Percentiles rank a stretch among this genome's conserved stretches.
Conservation (phyloP, 2,797 vertebrate species). For the Rallus crepitans region DNA sequence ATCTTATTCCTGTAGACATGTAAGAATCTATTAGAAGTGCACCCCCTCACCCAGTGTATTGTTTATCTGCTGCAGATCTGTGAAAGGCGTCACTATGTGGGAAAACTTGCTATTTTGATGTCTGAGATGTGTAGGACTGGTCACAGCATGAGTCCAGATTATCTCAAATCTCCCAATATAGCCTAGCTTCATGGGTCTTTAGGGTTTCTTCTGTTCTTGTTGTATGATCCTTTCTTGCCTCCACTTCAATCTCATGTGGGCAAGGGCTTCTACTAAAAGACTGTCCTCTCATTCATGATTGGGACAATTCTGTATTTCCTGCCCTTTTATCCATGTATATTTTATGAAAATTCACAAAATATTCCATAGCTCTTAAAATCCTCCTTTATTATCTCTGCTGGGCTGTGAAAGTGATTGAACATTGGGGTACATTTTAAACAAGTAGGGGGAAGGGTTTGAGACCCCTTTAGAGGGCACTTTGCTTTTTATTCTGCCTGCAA, state of each 20-base stretch:
- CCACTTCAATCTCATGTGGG: not conserved
- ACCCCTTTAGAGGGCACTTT: slow-evolving; percentile 47
- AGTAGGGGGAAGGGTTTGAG: slow-evolving; percentile 4
- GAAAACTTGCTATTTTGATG: not conserved
- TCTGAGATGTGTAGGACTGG: not conserved
- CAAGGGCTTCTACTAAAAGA: not conserved
- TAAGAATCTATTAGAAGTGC: not conserved
- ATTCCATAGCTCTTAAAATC: not conserved
- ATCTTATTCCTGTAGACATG: not conserved
- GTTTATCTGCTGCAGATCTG: not conserved
- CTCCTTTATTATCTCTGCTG: not conserved
- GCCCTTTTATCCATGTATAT: not conserved
- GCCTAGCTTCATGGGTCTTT: not conserved
- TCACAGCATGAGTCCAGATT: not conserved
- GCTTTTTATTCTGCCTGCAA: slow-evolving; percentile 58
- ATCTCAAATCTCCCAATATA: not conserved
- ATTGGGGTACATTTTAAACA: slow-evolving; percentile 21
- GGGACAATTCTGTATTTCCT: not conserved
- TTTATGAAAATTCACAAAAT: slow-evolving; percentile 33
- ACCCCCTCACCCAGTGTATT: fast-evolving
- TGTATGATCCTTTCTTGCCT: not conserved
- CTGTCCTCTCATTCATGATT: not conserved
- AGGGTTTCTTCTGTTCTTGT: not conserved
- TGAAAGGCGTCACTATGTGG: not conserved
- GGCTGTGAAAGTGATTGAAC: slow-evolving; percentile 12